phyloP scores from a whole-genome alignment of 1,140 invertebrate genomes.

The Adelges cooleyi region DNA sequence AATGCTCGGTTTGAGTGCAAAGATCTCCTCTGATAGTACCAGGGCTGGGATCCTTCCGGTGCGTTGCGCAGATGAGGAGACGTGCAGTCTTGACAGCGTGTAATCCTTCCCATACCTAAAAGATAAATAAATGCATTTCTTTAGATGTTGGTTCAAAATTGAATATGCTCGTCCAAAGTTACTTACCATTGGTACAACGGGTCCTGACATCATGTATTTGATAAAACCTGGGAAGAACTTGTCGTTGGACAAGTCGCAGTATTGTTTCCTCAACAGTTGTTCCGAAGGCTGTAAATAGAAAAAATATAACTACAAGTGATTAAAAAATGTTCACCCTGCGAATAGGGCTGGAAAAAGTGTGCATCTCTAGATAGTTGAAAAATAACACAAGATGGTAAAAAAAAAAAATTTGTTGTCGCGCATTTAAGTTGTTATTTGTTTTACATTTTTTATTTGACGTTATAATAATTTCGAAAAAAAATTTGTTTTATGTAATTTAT shows the following conservation, averaged over 20 bases:
- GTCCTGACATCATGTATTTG: constrained; percentile 94
- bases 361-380: no score
- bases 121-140: no score
- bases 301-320: no score
- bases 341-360: no score
- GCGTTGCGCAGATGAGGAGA: constrained; percentile 89
- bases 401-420: no score
- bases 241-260: constrained; percentile 72
- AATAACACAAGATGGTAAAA: not conserved
- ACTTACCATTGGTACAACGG: constrained; percentile 88
- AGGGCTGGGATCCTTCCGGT: constrained; percentile 84
- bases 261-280: constrained; percentile 74
- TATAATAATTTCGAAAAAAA: no score
- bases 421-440: no score
- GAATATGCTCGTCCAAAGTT: no score
- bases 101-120: constrained; percentile 84
- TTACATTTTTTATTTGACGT: no score
- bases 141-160: not conserved
- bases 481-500: no score
- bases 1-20: constrained; percentile 88
- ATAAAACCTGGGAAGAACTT: constrained; percentile 91
- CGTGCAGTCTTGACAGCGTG: constrained; percentile 91
- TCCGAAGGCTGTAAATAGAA: constrained; percentile 50
- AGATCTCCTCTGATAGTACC: constrained; percentile 93
- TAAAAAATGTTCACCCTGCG: no score